These are phyloP conservation scores for Eclectus roratus DNA, from an alignment of 2,113 vertebrate species.

Conservation along the genomic window DNA sequence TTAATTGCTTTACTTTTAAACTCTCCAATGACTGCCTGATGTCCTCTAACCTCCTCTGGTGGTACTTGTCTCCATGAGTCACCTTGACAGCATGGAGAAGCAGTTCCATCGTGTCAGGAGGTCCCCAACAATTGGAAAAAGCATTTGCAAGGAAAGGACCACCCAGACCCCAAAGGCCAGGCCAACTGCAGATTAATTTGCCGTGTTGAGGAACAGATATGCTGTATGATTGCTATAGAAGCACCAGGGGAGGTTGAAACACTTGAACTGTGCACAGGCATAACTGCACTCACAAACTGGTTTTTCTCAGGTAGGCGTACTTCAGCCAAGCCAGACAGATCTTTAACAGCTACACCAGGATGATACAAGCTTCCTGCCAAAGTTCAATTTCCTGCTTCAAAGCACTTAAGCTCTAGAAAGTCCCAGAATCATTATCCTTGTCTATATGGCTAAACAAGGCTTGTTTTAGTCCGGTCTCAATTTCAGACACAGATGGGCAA, in stretches of 20 bases:
- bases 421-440: background rate
- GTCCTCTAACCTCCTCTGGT: background rate
- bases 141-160: background rate
- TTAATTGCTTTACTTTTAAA: background rate
- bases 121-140: background rate
- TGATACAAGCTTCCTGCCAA: background rate
- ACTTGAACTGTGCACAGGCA: background rate
- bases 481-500: background rate
- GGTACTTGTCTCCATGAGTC: background rate
- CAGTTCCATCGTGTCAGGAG: background rate
- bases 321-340: background rate
- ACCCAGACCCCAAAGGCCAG: background rate
- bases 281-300: background rate
- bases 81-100: background rate
- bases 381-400: background rate
- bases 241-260: background rate
- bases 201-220: background rate
- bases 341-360: background rate
- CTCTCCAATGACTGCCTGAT: background rate
- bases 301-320: background rate
- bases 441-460: background rate
- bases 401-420: background rate
- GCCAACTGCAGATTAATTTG: background rate
- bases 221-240: background rate
- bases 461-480: background rate